Evolutionary conservation across 2,797 vertebrate genomes (phyloP).

Genomic region (Lerista edwardsae): DNA sequence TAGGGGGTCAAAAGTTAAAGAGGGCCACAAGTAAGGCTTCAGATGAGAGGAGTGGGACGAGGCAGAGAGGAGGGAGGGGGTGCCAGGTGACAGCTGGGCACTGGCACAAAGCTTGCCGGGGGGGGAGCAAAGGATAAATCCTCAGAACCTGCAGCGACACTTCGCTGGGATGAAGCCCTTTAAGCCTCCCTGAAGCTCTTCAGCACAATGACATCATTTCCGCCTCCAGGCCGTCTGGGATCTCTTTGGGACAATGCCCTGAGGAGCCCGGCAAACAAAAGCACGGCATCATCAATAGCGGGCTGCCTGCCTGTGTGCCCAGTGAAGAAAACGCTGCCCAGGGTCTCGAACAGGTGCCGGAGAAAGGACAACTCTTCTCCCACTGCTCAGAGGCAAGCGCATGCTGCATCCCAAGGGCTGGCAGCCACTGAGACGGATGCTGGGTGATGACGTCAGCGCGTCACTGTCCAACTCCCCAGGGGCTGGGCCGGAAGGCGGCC

Average conservation of each 20-base stretch:
- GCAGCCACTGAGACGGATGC: too few species aligned
- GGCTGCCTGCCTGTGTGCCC: accelerated
- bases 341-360: background rate
- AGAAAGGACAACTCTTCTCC: background rate
- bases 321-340: accelerated
- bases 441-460: too few species aligned
- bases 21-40: background rate
- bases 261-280: conserved; percentile 2
- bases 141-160: background rate
- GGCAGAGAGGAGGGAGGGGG: background rate
- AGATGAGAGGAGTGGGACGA: background rate
- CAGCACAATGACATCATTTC: conserved; percentile 11
- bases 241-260: conserved; percentile 15
- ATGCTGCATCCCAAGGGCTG: background rate
- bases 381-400: background rate
- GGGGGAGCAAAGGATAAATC: background rate
- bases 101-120: accelerated
- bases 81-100: background rate
- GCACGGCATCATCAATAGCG: background rate
- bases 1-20: background rate
- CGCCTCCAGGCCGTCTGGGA: background rate
- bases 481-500: too few species aligned
- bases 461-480: too few species aligned
- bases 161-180: background rate
- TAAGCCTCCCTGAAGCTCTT: accelerated